Evolutionary conservation across 2,113 vertebrate genomes (phyloP).

Genomic region (Mirza zaza): DNA sequence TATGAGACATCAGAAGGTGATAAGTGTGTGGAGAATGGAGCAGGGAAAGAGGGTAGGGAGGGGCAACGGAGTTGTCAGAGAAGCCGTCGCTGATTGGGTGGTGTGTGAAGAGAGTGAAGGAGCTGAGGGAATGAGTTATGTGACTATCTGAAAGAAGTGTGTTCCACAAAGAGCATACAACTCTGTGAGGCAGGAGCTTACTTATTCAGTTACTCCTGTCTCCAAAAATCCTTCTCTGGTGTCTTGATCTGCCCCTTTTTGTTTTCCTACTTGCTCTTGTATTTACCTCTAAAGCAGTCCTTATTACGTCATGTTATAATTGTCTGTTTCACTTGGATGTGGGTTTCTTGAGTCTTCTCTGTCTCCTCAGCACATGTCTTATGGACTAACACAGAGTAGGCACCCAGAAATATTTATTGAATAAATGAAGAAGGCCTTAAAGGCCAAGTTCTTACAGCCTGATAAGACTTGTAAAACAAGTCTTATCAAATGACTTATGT

Average conservation of each 20-base stretch:
- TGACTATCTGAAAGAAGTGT: background rate
- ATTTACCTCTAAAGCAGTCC: background rate
- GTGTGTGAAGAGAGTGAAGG: background rate
- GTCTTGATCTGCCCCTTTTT: background rate
- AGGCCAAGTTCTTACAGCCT: background rate
- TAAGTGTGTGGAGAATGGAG: background rate
- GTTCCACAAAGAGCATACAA: background rate
- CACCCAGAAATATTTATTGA: constrained; percentile 20
- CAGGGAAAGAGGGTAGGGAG: background rate
- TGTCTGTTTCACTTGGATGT: background rate
- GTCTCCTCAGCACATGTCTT: background rate
- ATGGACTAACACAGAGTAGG: background rate
- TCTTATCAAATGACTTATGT: too few species aligned
- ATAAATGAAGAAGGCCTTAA: background rate
- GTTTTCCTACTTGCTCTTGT: background rate
- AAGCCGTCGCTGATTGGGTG: background rate
- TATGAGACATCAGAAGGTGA: background rate
- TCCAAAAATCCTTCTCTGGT: background rate
- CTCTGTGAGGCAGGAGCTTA: background rate
- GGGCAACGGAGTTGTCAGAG: background rate
- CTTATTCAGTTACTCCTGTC: background rate
- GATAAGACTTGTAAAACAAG: background rate
- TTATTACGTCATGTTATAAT: background rate
- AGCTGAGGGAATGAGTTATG: background rate
- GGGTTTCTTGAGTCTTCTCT: background rate